phyloP scores from a whole-genome alignment of 2,888 invertebrate genomes.

The Plebejus anna region DNA sequence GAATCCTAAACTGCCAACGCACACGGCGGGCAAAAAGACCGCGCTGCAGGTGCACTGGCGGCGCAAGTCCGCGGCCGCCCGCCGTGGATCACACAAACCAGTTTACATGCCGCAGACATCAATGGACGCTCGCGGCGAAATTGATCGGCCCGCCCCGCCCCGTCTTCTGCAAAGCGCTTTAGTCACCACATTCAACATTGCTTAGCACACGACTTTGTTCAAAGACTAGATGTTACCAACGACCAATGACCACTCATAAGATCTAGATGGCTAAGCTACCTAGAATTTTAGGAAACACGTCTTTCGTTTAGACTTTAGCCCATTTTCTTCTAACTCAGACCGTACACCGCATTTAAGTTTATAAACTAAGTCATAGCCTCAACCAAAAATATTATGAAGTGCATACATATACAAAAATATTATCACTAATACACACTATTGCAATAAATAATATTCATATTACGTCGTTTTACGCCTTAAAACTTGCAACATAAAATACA shows the following conservation, averaged over 20 bases:
- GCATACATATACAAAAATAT: slow-evolving; percentile 1
- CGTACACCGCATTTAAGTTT: slow-evolving; percentile 1
- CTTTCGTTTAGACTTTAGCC: not conserved
- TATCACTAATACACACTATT: not conserved
- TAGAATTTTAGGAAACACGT: not conserved
- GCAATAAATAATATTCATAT: slow-evolving; percentile 3
- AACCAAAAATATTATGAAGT: not conserved
- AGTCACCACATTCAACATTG: not conserved
- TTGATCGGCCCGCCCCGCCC: no score
- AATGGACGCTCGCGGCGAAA: no score
- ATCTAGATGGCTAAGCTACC: not conserved
- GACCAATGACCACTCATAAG: not conserved
- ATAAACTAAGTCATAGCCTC: slow-evolving; percentile 10
- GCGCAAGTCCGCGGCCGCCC: no score
- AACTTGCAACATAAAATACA: not conserved
- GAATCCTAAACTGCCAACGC: no score
- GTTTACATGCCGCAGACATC: no score
- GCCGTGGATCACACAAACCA: no score
- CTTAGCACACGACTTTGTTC: not conserved
- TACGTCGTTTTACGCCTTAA: not conserved
- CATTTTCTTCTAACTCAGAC: not conserved
- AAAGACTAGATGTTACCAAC: not conserved
- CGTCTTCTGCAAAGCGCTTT: no score
- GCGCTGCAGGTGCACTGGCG: no score
- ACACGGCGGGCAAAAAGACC: no score